Evolutionary conservation across 2,888 invertebrate species (phyloP), one percentile per base, ranked within the genome.

Genomic region (Bembecia ichneumoniformis): DNA sequence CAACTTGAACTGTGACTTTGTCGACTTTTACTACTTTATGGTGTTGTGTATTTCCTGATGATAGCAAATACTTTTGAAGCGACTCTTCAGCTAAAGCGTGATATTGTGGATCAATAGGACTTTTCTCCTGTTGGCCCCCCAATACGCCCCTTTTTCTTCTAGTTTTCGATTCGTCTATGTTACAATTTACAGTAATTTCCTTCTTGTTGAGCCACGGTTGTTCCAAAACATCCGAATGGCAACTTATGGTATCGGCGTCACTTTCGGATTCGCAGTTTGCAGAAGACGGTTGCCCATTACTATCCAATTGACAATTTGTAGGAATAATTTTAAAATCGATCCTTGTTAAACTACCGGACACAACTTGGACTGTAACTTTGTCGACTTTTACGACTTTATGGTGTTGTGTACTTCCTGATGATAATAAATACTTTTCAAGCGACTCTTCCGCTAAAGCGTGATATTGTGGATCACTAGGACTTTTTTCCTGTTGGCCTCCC

Each of bases 321-420:
- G 82, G 75, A 10, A 87, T 84, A 1, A 91, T 66, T 58, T 83
- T 81, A 15, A 88, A 88, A 58, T 83, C 77, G 16, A 92, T 84
- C 60, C 73, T 88, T 14, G 88, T 89, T 44, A 82, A 52, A 2
- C 55, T 51, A 13, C 90, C 90, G 43, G 87, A 57, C 0, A 90
- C 89, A 1, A 87, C 66, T 69, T 89, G 88, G 9, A 50, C 51
- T 0, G 72, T 66, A 0, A 78, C 87, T 5, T 71, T 64, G 5
- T 72, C 56, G 15, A 89, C 60, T 43, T 76, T 62, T 0, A 73
- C 58, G 1, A 87, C 52, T 47, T 52, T 52, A 48, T 63, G 60
- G 49, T 58, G 54, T 47, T 60, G 55, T 11, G 51, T 44, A 14
- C 47, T 54, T 3, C 55, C 57, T 13, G 68, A 67, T 43, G 59